phyloP scores from a whole-genome alignment of 2,797 vertebrate species.

The Astyanax mexicanus region DNA sequence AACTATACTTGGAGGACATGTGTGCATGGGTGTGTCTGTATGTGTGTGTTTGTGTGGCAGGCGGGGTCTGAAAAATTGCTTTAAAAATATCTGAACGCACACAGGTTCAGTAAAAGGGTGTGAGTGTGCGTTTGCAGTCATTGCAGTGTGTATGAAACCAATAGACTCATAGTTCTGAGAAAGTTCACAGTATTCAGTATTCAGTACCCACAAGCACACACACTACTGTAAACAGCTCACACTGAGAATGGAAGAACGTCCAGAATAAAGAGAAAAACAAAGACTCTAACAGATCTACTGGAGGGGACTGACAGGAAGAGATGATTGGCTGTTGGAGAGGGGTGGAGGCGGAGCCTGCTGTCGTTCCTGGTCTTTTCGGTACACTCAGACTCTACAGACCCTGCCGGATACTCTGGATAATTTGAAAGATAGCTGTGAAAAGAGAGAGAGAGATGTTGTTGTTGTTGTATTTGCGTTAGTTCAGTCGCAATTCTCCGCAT shows the following conservation, averaged over 20 bases:
- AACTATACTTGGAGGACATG: too few species aligned
- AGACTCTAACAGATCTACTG: too few species aligned
- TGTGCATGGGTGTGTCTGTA: too few species aligned
- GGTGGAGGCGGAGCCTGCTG: neutral
- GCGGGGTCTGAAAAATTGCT: too few species aligned
- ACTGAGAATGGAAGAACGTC: neutral
- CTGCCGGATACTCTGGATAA: constrained; percentile 83
- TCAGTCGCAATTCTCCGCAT: neutral
- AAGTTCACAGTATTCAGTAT: too few species aligned
- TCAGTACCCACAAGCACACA: too few species aligned
- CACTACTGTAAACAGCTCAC: constrained; percentile 16
- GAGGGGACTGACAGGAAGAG: neutral
- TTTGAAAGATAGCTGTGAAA: constrained; percentile 80
- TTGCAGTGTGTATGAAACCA: too few species aligned
- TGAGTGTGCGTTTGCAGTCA: too few species aligned
- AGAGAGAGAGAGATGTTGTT: constrained; percentile 3
- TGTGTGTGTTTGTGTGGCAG: too few species aligned
- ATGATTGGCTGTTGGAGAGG: neutral
- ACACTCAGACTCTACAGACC: constrained; percentile 70
- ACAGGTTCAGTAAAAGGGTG: too few species aligned
- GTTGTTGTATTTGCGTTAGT: neutral
- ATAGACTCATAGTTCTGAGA: too few species aligned
- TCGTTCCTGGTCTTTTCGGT: neutral
- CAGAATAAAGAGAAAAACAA: neutral
- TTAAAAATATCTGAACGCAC: too few species aligned